Base-by-base conservation (phyloP, 2,113 vertebrate species). In the Paramormyrops kingsleyae region DNA sequence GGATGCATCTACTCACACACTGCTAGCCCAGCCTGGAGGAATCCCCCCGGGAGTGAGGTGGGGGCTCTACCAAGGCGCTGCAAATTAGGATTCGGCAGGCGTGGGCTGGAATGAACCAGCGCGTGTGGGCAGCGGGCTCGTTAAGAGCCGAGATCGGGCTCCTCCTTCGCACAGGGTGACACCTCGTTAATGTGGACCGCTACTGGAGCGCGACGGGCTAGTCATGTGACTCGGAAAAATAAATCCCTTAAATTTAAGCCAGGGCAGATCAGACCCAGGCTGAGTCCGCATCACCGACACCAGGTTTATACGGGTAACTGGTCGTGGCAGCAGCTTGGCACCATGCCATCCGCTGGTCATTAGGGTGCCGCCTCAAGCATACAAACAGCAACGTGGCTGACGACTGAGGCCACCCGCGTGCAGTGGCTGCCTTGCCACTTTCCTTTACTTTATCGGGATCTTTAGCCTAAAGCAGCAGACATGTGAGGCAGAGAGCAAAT, bases 151-250 rank as follows among this genome's bases (percentile, higher is more conserved):
- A 46, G 70, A 39, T 27, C 70, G 19, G 8, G 49, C 50, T 80
- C 35, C 50, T 31, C 50, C 19, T 3, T 46, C 21, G 39, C 31
- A 42, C 47, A 50, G 49, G 49, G 86, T 83, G 89, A 88, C 89
- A 90, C 86, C 89, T 90, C 21, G 24, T 42, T 88, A 88, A 90
- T 90, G 87, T 83, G 89, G 70, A 46, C 52, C 39, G 53, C 66
- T 50, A 62, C 88, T 24, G 80, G 47, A 87, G 66, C 27, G 8
- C 27, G n/a, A 50, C 39, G 62, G n/a, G 31, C 89, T 17, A 0
- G 19, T 59, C 49, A 83, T 13, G 24, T 88, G 86, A 53, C 39
- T 70, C 83, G 47, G 31, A 46, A 84, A 53, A 83, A n/a, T 19
- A 70, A 70, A 70, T 89, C 50, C 27, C 83, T 46, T 53, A 52